Evolutionary conservation across 2,113 vertebrate genomes (phyloP), one percentile per base, ranked within the genome.

Genomic region (Chrysemys picta): DNA sequence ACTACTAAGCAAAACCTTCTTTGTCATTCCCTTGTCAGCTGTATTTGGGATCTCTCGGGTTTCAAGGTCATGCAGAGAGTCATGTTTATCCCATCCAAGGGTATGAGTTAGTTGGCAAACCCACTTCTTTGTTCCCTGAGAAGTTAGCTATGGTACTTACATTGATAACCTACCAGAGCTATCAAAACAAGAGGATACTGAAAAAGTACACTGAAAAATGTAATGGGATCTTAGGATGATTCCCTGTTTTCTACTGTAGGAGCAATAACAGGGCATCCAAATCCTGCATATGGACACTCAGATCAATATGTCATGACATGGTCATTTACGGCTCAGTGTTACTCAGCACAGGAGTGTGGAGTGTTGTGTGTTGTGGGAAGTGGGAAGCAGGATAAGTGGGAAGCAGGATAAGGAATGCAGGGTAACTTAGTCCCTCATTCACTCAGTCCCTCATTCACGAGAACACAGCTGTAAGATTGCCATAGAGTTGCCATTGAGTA

Each of bases 1-100:
- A 92, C 83, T 97, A 88, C 93, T 96, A 97, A 92, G 84, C 54
- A 89, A 94, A 96, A 93, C 22, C 72, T 95, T 82, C 93, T 83
- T 94, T 93, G 93, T 96, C 95, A n/a, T 76, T 87, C 50, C 93
- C 87, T 96, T 97, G 97, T 95, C 97, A 97, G 93, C 89, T 0
- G 72, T 89, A 96, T 88, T 94, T 92, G 94, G 91, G 81, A 97
- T 95, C 97, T 97, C 97, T 98, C 93, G 95, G 87, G 88, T 98
- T 98, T 97, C 97, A 98, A 98, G 96, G 97, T 97, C 97, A 96
- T 54, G 83, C 82, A 85, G 89, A 94, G 76, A 94, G 81, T 93
- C 87, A 92, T 94, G 49, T 81, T 96, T 97, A 93, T 95, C 85
- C 59, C 29, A 3, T 94, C 42, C 14, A 56, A 93, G 88, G 45